Evolutionary conservation across 2,113 vertebrate genomes (phyloP).

Genomic region (Muntiacus muntjak): DNA sequence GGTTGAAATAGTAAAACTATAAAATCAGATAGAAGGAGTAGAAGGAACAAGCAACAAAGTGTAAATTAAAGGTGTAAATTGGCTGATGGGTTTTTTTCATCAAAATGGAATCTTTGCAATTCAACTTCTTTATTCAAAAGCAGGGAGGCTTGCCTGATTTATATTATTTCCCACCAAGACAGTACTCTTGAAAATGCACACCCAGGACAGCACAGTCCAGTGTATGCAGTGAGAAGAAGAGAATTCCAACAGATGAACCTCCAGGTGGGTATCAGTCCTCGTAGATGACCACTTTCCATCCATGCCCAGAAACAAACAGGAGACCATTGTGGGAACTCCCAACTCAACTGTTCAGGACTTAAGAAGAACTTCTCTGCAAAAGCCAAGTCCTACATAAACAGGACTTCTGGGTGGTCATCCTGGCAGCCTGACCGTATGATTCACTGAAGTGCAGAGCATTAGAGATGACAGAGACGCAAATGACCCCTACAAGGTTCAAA

Average conservation of each 20-base stretch:
- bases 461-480: conserved; percentile 59
- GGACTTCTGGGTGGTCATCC: conserved; percentile 71
- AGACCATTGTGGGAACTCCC: conserved; percentile 2
- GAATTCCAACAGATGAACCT: background rate
- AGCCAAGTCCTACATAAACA: conserved; percentile 56
- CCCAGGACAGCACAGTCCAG: background rate
- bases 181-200: background rate
- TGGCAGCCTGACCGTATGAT: conserved; percentile 41
- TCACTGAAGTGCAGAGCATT: conserved; percentile 60
- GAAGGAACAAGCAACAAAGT: background rate
- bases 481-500: conserved; percentile 60
- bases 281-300: background rate
- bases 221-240: background rate
- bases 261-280: background rate
- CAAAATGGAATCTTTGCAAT: background rate
- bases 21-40: background rate
- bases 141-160: background rate
- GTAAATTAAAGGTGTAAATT: background rate
- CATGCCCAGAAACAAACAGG: background rate
- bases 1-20: background rate
- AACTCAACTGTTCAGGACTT: background rate
- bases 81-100: background rate
- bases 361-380: background rate
- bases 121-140: background rate
- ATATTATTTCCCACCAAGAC: background rate